These are phyloP conservation scores for Synanthedon vespiformis DNA, from an alignment of 2,888 invertebrate genomes.

Conservation along the genomic window DNA sequence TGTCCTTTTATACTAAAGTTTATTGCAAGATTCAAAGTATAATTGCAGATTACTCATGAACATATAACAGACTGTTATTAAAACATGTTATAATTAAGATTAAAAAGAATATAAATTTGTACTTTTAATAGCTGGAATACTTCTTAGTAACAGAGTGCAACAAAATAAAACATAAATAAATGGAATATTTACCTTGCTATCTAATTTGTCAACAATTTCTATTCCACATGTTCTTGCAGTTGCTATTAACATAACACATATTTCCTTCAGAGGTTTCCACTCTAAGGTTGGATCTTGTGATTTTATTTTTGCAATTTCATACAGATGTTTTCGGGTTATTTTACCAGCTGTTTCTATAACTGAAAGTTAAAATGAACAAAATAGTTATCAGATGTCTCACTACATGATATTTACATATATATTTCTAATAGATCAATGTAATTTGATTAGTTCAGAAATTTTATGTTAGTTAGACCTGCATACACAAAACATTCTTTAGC, in stretches of 20 bases:
- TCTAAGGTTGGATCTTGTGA: constrained; percentile 83
- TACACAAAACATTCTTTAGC: no score
- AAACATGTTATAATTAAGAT: no score
- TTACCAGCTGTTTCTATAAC: constrained; percentile 87
- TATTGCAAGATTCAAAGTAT: no score
- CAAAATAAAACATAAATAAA: no score
- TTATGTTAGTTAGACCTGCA: no score
- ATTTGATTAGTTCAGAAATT: no score
- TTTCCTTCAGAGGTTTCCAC: constrained; percentile 73
- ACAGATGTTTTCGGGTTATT: constrained; percentile 93
- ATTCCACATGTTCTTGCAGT: constrained; percentile 87
- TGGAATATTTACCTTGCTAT: constrained; percentile 66
- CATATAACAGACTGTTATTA: no score
- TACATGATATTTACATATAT: no score
- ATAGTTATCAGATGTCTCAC: neutral
- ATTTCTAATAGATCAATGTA: no score
- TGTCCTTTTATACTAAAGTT: no score
- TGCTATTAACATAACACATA: constrained; percentile 84
- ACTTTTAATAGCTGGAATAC: neutral
- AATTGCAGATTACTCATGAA: no score
- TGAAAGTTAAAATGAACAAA: constrained; percentile 27
- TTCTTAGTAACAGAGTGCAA: neutral
- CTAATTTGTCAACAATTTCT: constrained; percentile 81
- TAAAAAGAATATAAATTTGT: neutral
- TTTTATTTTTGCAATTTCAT: constrained; percentile 98